Base-by-base conservation (phyloP, 1,140 invertebrate species). In the Vanessa tameamea region DNA sequence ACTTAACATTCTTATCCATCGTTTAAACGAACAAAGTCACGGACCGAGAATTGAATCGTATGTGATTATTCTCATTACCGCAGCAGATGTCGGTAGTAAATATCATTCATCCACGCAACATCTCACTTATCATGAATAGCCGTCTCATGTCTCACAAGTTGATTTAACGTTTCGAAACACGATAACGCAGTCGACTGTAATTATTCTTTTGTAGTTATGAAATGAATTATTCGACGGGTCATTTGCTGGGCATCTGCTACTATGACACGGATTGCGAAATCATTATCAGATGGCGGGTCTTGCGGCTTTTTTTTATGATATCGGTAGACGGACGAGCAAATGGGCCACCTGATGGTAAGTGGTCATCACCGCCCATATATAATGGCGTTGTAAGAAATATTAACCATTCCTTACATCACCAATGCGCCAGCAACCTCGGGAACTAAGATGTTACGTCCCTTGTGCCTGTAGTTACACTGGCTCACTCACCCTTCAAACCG, bases 161-260 rank as follows among this genome's bases (percentile, higher is more conserved):
- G 11, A 26, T 59, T 59, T 26, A 26, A n/a, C 6, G 20, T 61
- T 61, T 61, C 57, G 57, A 7, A 61, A 61, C 26, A 2, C 12
- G n/a, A 14, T 51, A 51, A 51, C 48, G 20, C 20, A 59, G 8
- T 8, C 55, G 20, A 26, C 2, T 31, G 57, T 61, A 61, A 61
- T 61, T 37, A 61, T 61, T 61, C 57, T 61, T 61, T 61, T 61
- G 57, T 31, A 31, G 26, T 61, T 61, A 61, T 61, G 57, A 61
- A 61, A 61, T 61, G 31, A 61, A 61, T 37, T 61, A n/a, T 61
- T 37, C 57, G 55, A 59, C 23, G 0, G 53, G 3, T 11, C 23
- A 31, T 15, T 43, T 26, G 31, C 14, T 61, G 14, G 31, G 26
- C 8, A 59, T 20, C 16, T 61, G 57, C 31, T 43, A 26, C 12